Evolutionary conservation across 2,888 invertebrate species (phyloP).

Genomic region (Agelastica alni): DNA sequence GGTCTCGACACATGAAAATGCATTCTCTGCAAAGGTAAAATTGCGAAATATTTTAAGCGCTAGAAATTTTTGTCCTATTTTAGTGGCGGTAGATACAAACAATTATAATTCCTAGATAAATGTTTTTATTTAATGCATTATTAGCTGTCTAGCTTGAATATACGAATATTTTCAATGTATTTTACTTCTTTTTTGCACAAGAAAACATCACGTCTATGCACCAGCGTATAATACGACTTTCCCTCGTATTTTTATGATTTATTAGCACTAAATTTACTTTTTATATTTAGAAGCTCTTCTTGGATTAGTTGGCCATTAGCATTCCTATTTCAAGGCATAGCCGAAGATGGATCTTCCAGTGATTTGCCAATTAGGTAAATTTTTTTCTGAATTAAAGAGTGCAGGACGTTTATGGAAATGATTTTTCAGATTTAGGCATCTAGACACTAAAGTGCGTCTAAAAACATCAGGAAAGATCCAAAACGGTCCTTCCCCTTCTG

Average conservation of each 20-base stretch:
- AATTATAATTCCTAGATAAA: too few relatives aligned
- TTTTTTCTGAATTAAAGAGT: neutral
- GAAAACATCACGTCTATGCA: too few relatives aligned
- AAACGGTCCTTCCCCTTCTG: slow-evolving; percentile 62
- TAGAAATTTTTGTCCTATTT: too few relatives aligned
- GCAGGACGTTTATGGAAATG: neutral
- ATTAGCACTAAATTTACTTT: too few relatives aligned
- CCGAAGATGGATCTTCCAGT: slow-evolving; percentile 65
- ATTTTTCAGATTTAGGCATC: slow-evolving; percentile 74
- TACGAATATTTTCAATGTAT: too few relatives aligned
- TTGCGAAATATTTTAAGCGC: neutral
- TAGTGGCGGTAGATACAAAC: too few relatives aligned
- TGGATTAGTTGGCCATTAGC: slow-evolving; percentile 95
- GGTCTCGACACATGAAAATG: slow-evolving; percentile 9
- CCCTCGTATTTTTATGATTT: too few relatives aligned
- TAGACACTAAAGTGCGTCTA: slow-evolving; percentile 83
- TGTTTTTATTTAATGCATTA: too few relatives aligned
- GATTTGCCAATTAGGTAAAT: slow-evolving; percentile 79
- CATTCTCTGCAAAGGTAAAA: slow-evolving; percentile 25
- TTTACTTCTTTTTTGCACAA: too few relatives aligned
- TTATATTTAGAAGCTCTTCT: slow-evolving; percentile 72
- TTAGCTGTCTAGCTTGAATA: too few relatives aligned
- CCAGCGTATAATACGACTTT: too few relatives aligned
- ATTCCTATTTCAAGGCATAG: slow-evolving; percentile 81
- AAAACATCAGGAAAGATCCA: slow-evolving; percentile 60